Conservation (phyloP, 2,888 invertebrate genomes). For the Idaea biselata region DNA sequence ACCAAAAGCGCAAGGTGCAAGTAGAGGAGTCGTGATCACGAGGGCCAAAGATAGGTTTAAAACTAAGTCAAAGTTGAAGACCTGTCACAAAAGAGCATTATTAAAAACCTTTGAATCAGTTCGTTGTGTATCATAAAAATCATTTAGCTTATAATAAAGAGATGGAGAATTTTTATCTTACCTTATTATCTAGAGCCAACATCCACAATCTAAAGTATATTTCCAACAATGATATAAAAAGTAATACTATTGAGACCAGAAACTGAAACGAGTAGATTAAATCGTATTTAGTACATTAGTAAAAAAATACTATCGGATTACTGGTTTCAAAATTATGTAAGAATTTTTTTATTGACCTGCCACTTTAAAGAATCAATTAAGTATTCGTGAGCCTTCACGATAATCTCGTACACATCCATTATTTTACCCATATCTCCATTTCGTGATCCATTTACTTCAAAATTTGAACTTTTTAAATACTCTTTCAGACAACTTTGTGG, state of each 20-base stretch:
- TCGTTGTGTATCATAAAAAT: no score
- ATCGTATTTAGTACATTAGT: not conserved
- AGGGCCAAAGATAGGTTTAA: not conserved
- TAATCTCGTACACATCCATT: not conserved
- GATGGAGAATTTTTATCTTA: not conserved
- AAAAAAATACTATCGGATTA: not conserved
- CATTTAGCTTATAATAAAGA: not conserved
- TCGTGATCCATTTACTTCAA: not conserved
- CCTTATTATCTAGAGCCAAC: not conserved
- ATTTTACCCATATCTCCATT: not conserved
- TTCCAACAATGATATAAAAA: not conserved
- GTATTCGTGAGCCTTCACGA: not conserved
- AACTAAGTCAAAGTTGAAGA: not conserved
- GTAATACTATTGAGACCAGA: not conserved
- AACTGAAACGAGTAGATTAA: not conserved
- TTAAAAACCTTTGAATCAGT: not conserved
- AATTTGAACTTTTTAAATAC: not conserved
- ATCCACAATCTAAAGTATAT: not conserved
- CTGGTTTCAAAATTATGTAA: not conserved
- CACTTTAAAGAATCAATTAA: not conserved
- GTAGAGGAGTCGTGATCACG: slow-evolving; percentile 43
- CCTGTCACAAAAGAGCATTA: not conserved
- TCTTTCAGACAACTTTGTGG: not conserved
- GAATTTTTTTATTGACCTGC: not conserved
- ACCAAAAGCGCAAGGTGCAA: slow-evolving; percentile 51